Conservation (phyloP, 2,113 vertebrate species). For the Apus apus region DNA sequence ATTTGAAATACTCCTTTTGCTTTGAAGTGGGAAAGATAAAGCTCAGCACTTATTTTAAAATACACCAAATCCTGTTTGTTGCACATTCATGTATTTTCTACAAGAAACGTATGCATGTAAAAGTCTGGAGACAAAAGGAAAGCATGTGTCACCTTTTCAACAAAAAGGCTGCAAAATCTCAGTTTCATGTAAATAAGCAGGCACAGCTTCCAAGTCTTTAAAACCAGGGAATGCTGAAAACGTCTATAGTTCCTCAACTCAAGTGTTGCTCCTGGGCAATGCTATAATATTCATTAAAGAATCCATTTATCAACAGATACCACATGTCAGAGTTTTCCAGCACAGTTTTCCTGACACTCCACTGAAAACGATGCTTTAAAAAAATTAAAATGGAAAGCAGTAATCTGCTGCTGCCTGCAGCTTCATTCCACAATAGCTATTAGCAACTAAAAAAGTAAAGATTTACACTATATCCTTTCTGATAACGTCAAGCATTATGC, state of each 20-base stretch:
- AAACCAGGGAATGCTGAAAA: slow-evolving; percentile 18
- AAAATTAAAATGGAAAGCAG: neutral
- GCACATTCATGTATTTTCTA: neutral
- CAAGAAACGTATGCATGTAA: neutral
- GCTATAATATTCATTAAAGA: slow-evolving; percentile 47
- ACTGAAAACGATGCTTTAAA: neutral
- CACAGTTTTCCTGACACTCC: slow-evolving; percentile 32
- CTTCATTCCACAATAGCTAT: neutral
- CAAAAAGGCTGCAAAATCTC: slow-evolving; percentile 36
- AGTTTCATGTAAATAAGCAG: slow-evolving; percentile 35
- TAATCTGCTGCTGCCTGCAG: slow-evolving; percentile 6
- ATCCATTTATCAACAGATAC: slow-evolving; percentile 65
- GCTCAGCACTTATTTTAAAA: neutral
- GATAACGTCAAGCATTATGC: slow-evolving; percentile 74
- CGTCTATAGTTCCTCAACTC: neutral
- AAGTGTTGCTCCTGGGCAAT: slow-evolving; percentile 53
- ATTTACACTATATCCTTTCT: slow-evolving; percentile 62
- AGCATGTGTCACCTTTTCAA: slow-evolving; percentile 48
- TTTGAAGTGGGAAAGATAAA: neutral
- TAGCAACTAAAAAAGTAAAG: slow-evolving; percentile 64
- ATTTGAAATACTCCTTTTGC: neutral
- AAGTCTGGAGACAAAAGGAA: slow-evolving; percentile 37
- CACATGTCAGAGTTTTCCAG: slow-evolving; percentile 40
- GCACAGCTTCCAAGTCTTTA: neutral
- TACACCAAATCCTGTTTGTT: neutral